phyloP scores from a whole-genome alignment of 2,797 vertebrate species.

The Falco novaeseelandiae region DNA sequence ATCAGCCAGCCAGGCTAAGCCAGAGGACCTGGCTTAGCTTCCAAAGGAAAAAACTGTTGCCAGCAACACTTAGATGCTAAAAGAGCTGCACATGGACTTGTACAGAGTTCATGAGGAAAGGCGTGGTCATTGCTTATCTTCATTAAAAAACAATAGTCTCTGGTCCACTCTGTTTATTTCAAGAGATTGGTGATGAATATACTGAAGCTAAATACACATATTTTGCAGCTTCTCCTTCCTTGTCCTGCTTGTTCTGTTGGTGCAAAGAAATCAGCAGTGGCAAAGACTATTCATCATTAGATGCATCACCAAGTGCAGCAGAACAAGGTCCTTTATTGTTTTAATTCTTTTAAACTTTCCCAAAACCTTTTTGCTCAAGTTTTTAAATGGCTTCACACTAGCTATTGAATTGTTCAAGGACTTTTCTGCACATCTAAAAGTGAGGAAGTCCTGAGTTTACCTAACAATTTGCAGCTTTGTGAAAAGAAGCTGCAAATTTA shows the following conservation, averaged over 20 bases:
- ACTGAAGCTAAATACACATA: background rate
- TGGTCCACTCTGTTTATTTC: background rate
- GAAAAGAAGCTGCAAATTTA: background rate
- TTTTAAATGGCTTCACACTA: background rate
- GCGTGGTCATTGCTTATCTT: background rate
- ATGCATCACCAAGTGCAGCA: background rate
- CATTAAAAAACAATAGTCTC: background rate
- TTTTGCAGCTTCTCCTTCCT: constrained; percentile 18
- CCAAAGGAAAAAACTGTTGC: background rate
- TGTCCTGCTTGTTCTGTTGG: background rate
- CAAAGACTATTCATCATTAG: background rate
- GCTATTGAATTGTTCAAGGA: background rate
- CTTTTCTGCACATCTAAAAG: background rate
- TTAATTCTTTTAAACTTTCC: background rate
- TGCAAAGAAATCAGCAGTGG: background rate
- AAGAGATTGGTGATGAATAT: background rate
- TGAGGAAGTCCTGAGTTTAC: background rate
- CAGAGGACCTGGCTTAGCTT: background rate
- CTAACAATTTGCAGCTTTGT: background rate
- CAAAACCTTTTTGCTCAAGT: background rate
- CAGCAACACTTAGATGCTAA: background rate
- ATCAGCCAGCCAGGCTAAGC: background rate
- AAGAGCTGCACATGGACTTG: background rate
- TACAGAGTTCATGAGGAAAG: background rate
- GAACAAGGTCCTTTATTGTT: background rate